Evolutionary conservation across 2,113 vertebrate genomes (phyloP), one percentile per base, ranked within the genome.

Genomic region (Indri indri): DNA sequence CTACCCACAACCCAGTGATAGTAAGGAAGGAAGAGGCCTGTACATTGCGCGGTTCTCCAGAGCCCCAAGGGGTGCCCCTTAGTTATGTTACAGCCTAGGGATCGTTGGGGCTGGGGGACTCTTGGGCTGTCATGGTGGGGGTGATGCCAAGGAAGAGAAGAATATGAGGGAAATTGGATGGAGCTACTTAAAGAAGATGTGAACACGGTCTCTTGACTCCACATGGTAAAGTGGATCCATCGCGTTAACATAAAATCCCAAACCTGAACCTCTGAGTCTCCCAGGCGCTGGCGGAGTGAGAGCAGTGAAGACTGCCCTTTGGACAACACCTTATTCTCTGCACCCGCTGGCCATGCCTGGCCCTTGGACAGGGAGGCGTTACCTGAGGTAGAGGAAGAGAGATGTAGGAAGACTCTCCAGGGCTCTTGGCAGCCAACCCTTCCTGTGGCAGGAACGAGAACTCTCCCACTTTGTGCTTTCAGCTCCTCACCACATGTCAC

Each of bases 261-360:
- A 88, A 63, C 85, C 30, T 40, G n/a, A 52, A 73, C 45, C 37
- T 90, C 8, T 2, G 40, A 73, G 14, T 8, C 34, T 11, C 0
- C 40, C 42, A 13, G 27, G 9, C 0, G 2, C 47, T n/a, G 47
- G 6, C 1, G 20, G 57, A 85, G 34, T 2, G 8, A 2, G 30
- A 23, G 45, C 7, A 54, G 17, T 5, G 37, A n/a, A 63, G 30
- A 22, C n/a, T 8, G 9, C 27, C 25, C 16, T 65, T 23, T 5
- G 4, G 1, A 16, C 14, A 30, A 1, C 27, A 27, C 34, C 16
- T 9, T 61, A 63, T 52, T 37, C 30, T 79, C n/a, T 42, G 6
- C 1, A 2, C 27, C 13, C 20, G 34, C 8, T 45, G 6, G 25
- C 10, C 12, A 34, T 13, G 18, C 66, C 16, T 32, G 54, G 50